A percentile compares a stretch with the other conserved stretches of the same genome.
phyloP scores from a whole-genome alignment of 1,140 invertebrate species.

The Helicoverpa armigera region DNA sequence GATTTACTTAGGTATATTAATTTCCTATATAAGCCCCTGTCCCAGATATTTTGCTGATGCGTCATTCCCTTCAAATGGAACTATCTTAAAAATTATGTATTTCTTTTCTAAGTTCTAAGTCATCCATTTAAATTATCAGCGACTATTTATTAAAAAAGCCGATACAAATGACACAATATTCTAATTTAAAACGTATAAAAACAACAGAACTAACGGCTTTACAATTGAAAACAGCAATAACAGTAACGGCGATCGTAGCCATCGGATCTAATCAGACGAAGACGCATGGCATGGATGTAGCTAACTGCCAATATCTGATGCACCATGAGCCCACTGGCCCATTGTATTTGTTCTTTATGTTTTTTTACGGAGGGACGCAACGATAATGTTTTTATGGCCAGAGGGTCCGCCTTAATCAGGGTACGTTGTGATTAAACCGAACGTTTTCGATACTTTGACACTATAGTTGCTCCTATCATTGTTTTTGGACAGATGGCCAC shows the following conservation, averaged over 20 bases:
- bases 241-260: constrained; percentile 42
- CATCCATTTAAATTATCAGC: neutral
- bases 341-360: constrained; percentile 84
- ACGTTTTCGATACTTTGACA: constrained; percentile 35
- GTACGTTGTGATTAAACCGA: constrained; percentile 80
- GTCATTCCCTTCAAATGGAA: neutral
- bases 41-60: neutral
- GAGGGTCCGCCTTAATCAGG: constrained; percentile 80
- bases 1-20: neutral
- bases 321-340: constrained; percentile 68
- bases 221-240: constrained; percentile 70
- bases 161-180: neutral
- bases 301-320: constrained; percentile 84
- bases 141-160: neutral
- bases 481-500: neutral
- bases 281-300: constrained; percentile 71
- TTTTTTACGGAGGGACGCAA: constrained; percentile 80
- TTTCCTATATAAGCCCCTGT: neutral
- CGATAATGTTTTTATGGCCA: constrained; percentile 85
- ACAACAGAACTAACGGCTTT: constrained; percentile 49
- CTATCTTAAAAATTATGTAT: neutral
- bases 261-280: constrained; percentile 73
- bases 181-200: constrained; percentile 36
- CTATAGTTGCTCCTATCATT: constrained; percentile 7
- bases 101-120: neutral